phyloP scores from a whole-genome alignment of 1,140 invertebrate species.

The Anthonomus grandis region DNA sequence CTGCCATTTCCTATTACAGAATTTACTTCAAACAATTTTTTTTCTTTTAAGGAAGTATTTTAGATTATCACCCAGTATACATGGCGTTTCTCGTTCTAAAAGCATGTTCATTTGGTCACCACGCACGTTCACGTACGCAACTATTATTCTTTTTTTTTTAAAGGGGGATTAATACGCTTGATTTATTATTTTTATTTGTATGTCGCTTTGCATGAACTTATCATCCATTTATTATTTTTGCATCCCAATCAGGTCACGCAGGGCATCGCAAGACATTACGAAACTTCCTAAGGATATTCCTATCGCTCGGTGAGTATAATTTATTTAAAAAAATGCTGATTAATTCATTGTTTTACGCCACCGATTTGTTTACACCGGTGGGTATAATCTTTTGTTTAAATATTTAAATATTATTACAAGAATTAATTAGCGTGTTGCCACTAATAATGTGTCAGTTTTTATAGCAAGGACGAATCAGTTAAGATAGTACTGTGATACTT shows the following conservation, averaged over 20 bases:
- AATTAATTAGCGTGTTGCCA: too few relatives aligned
- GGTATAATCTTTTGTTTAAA: too few relatives aligned
- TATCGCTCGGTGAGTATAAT: constrained; percentile 45
- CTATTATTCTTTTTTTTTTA: neutral
- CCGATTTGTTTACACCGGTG: too few relatives aligned
- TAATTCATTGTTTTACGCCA: too few relatives aligned
- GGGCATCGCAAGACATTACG: constrained; percentile 71
- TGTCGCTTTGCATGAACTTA: constrained; percentile 43
- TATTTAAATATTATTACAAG: too few relatives aligned
- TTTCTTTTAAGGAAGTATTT: too few relatives aligned
- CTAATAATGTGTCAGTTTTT: too few relatives aligned
- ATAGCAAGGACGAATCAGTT: too few relatives aligned
- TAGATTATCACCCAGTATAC: neutral
- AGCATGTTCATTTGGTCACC: neutral
- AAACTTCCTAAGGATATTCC: constrained; percentile 60
- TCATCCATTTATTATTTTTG: constrained; percentile 46
- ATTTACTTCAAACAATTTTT: too few relatives aligned
- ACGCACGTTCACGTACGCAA: neutral
- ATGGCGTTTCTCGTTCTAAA: neutral
- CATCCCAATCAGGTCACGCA: constrained; percentile 63
- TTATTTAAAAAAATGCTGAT: too few relatives aligned
- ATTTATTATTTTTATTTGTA: constrained; percentile 16
- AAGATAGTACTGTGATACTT: too few relatives aligned
- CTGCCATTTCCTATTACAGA: too few relatives aligned
- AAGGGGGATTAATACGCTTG: neutral